Base-by-base conservation (phyloP, 2,113 vertebrate genomes). In the Merops nubicus region DNA sequence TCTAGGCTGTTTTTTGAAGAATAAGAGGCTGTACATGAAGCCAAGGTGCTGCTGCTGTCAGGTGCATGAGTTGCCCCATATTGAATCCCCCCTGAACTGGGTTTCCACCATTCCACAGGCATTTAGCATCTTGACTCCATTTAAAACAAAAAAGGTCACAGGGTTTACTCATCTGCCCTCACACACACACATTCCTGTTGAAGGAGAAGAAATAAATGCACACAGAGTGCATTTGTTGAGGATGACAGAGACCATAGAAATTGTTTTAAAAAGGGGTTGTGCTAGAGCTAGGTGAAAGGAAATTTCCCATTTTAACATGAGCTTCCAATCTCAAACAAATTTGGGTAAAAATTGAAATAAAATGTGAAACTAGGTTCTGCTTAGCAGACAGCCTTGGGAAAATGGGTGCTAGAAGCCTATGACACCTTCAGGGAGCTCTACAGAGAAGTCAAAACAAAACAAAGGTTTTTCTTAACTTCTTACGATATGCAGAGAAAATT, bases 151-250 rank as follows among this genome's bases (percentile, higher is more conserved):
- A 15, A 25, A 64, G 23, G 48, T 85, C 45, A 26, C 8, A 23
- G 51, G 21, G 21, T 65, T 88, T 83, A 19, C 69, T 74, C 33
- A 29, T 13, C 19, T 11, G 29, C n/a, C 26, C 63, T 6, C 12
- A 5, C 21, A 17, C 26, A 12, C 21, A 48, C 43, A 15, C 15
- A 13, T 4, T 57, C 33, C 17, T 48, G 12, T 11, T 60, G 33
- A 84, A 80, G 62, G 13, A 76, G 5, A 51, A 65, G 42, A 85
- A 85, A 69, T 15, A 83, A 25, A n/a, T n/a, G n/a, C n/a, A n/a
- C n/a, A n/a, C 25, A 69, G 31, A 36, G 29, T 26, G 42, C 15
- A 15, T 51, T 26, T 4, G 1, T 68, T 0, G 0, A 60, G 28
- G 40, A 51, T 50, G 56, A 50, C 17, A 67, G 28, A 29, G 9